phyloP scores from a whole-genome alignment of 2,797 vertebrate species.

The Melopsittacus undulatus region DNA sequence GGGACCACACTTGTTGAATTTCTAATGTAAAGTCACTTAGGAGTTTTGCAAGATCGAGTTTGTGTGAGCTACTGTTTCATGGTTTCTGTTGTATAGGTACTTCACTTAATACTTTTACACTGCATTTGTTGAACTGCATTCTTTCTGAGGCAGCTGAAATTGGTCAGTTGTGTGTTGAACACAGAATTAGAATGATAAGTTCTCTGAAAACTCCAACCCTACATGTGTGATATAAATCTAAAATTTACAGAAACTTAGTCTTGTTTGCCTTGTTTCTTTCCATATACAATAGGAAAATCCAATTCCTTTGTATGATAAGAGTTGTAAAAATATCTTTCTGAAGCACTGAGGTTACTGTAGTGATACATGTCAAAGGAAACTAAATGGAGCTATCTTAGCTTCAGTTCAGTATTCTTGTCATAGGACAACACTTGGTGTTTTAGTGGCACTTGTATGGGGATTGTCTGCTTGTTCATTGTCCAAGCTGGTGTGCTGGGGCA shows the following conservation, averaged over 20 bases:
- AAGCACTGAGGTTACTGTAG: neutral
- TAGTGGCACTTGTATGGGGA: neutral
- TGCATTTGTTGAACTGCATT: neutral
- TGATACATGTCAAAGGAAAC: neutral
- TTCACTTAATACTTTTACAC: neutral
- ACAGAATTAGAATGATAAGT: neutral
- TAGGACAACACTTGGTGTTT: neutral
- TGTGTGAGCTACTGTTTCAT: neutral
- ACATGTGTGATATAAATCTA: neutral
- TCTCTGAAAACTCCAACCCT: neutral
- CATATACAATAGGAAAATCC: neutral
- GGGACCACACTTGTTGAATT: neutral
- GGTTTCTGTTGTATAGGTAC: neutral
- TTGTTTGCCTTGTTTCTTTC: neutral
- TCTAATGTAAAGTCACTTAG: neutral
- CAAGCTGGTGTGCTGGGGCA: neutral
- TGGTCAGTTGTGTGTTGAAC: neutral
- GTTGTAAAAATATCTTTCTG: neutral
- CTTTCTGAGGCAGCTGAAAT: neutral
- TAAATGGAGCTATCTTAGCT: neutral
- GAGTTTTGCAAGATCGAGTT: neutral
- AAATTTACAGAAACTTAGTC: neutral
- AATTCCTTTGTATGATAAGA: neutral
- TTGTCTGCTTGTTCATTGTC: neutral
- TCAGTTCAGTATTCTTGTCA: accelerated